Conservation (phyloP, 2,797 vertebrate species). For the Clarias pachynema region DNA sequence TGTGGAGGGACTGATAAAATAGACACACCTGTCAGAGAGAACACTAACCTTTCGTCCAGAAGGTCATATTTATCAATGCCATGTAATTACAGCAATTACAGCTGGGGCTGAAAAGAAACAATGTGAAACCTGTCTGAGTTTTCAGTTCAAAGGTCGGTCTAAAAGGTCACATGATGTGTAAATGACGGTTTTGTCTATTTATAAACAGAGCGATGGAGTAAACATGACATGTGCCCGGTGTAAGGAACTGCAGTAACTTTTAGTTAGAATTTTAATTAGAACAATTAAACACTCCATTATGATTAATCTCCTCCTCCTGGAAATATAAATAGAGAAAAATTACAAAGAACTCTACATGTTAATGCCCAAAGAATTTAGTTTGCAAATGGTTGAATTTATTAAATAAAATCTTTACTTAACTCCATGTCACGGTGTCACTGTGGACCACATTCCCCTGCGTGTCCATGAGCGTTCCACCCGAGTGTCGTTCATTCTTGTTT, state of each 20-base stretch:
- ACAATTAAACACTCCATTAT: too few relatives aligned
- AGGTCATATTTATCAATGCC: conserved; percentile 31
- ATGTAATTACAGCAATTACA: conserved; percentile 34
- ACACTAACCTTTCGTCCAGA: conserved; percentile 15
- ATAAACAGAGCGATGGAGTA: background rate
- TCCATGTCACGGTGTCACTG: too few relatives aligned
- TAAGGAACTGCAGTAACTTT: background rate
- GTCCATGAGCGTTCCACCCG: too few relatives aligned
- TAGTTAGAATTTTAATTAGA: too few relatives aligned
- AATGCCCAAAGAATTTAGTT: background rate
- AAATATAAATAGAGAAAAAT: background rate
- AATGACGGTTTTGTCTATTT: conserved; percentile 25
- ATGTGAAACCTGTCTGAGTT: conserved; percentile 6
- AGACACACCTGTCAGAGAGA: background rate
- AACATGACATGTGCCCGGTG: background rate
- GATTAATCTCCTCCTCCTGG: background rate
- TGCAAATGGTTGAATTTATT: background rate
- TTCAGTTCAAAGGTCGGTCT: conserved; percentile 3
- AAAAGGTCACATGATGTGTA: background rate
- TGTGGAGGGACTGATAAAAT: background rate
- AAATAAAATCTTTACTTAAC: too few relatives aligned
- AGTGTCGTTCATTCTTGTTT: too few relatives aligned
- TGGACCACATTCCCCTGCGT: too few relatives aligned
- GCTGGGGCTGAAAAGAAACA: conserved; percentile 1
- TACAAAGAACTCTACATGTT: background rate